Evolutionary conservation across 2,797 vertebrate species (phyloP).

Genomic region (Catamblyrhynchus diadema): DNA sequence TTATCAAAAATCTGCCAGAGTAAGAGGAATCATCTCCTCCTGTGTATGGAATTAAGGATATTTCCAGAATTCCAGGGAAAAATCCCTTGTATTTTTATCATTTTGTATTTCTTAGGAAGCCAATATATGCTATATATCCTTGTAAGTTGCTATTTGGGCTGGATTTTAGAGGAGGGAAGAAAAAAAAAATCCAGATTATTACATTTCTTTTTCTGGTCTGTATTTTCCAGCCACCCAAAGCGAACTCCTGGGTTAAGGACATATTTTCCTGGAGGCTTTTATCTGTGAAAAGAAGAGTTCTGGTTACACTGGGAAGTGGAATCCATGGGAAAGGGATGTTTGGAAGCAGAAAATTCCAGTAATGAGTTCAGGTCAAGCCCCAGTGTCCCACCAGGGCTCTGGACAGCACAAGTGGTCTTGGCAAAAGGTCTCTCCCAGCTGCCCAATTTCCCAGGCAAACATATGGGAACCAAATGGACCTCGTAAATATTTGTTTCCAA

Average conservation of each 20-base stretch:
- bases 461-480: not conserved
- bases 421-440: not conserved
- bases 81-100: not conserved
- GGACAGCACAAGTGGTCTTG: not conserved
- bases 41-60: accelerated
- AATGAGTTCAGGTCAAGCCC: not conserved
- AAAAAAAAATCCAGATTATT: not conserved
- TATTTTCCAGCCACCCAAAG: not conserved
- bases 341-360: not conserved
- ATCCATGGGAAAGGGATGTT: not conserved
- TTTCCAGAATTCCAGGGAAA: not conserved
- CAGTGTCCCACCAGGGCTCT: not conserved
- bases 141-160: accelerated
- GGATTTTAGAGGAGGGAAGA: not conserved
- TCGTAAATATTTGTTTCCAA: not conserved
- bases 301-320: not conserved
- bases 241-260: not conserved
- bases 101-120: not conserved
- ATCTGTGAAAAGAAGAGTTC: not conserved
- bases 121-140: not conserved
- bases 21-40: too few relatives aligned
- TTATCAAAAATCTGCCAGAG: not conserved
- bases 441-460: not conserved
- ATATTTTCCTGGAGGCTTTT: not conserved
- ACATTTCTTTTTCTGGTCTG: not conserved